Percentiles rank a stretch among this genome's conserved stretches.
Evolutionary conservation across 1,140 invertebrate species (phyloP).

Genomic region (Mactra quadrangularis): DNA sequence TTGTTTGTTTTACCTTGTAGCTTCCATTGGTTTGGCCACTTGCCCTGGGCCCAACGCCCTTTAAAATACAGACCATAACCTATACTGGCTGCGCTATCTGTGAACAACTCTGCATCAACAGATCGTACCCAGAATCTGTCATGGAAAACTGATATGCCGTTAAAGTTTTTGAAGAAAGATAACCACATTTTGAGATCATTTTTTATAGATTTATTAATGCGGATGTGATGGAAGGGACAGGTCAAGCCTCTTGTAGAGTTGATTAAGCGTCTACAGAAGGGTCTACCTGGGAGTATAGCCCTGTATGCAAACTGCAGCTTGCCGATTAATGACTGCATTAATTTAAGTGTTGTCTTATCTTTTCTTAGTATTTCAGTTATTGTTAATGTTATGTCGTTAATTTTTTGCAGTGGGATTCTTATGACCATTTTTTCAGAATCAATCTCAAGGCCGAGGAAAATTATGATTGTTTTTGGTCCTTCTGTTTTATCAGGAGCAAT

Average conservation of each 20-base stretch:
- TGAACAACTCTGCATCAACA: constrained; percentile 17
- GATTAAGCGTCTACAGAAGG: constrained; percentile 50
- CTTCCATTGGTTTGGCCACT: constrained; percentile 2
- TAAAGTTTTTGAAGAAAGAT: constrained; percentile 46
- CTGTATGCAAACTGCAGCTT: constrained; percentile 51
- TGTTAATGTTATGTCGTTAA: not conserved
- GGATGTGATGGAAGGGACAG: constrained; percentile 48
- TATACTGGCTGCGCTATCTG: constrained; percentile 42
- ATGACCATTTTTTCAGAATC: not conserved
- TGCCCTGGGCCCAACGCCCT: constrained; percentile 30
- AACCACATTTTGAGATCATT: constrained; percentile 25
- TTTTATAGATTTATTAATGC: not conserved
- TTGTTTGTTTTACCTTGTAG: too few species aligned
- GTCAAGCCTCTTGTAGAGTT: constrained; percentile 43
- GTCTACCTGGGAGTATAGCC: constrained; percentile 34
- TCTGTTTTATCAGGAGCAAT: constrained; percentile 43
- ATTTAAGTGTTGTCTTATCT: constrained; percentile 1
- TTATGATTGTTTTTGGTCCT: not conserved
- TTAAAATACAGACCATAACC: constrained; percentile 51
- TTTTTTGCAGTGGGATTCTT: too few species aligned
- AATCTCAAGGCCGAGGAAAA: constrained; percentile 35
- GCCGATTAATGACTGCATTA: constrained; percentile 56
- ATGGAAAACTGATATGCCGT: too few species aligned
- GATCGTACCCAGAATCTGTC: too few species aligned
- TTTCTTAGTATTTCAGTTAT: not conserved